Base-by-base conservation (phyloP, 2,797 vertebrate genomes). In the Phylloscopus collybita region DNA sequence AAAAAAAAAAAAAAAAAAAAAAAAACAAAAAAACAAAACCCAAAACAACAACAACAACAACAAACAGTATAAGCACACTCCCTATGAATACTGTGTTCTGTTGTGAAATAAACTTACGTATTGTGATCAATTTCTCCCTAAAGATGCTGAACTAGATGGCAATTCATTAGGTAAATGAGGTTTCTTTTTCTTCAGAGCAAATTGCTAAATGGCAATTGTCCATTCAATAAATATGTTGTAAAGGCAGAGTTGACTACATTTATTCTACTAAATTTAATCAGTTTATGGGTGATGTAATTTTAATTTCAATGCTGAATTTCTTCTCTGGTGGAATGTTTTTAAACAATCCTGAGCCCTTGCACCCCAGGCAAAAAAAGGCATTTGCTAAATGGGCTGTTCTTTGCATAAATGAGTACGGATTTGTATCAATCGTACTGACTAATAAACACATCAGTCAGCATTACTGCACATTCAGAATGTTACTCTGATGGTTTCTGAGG, bases 231-330 rank as follows among this genome's bases (percentile, higher is more conserved):
- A 94, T 88, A 86, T 53, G 3, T 45, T 89, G 25, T 67, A 64
- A 85, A 92, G 30, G 50, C 90, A 94, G 51, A 42, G 49, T 32
- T 87, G 34, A 91, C 66, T 90, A 88, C 57, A 81, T 90, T 95
- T 95, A 81, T 93, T 94, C 80, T 94, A 71, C 71, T 91, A 93
- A 72, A 95, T 92, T 88, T 91, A 80, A 80, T 87, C 32, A 78
- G 49, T 81, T 96, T 50, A 87, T 87, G 59, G 61, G 79, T 92
- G 64, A 93, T 93, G n/a, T 81, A 5, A 75, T 91, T 96, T 94
- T 88, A 81, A 79, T 86, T 90, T 93, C 19, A 76, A 42, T 96
- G 51, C 34, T 86, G 22, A 47, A 66, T 95, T 88, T 95, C 25
- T 84, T 84, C 75, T 89, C 47, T 82, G 38, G 53, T 72, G 19